phyloP scores from a whole-genome alignment of 1,140 invertebrate genomes.

The Laupala kohalensis region DNA sequence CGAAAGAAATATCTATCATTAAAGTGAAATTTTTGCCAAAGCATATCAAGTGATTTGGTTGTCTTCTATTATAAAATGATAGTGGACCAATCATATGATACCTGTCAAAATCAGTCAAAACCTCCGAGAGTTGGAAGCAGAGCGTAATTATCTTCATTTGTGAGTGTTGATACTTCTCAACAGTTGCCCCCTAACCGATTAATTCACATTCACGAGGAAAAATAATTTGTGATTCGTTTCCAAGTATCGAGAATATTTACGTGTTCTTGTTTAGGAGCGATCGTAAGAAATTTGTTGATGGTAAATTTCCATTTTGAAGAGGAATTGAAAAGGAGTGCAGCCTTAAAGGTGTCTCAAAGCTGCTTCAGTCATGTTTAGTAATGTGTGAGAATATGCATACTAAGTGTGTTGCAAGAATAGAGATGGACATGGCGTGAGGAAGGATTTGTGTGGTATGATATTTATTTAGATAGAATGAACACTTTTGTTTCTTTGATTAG shows the following conservation, averaged over 20 bases:
- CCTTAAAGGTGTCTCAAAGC: background rate
- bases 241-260: background rate
- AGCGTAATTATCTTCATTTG: too few species aligned
- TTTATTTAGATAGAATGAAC: background rate
- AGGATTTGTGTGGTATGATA: background rate
- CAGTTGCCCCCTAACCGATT: too few species aligned
- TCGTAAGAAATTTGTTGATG: background rate
- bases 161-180: too few species aligned
- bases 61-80: too few species aligned
- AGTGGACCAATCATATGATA: background rate
- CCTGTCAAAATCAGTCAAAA: background rate
- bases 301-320: background rate
- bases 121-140: too few species aligned
- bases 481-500: too few species aligned
- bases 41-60: too few species aligned
- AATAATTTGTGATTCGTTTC: background rate
- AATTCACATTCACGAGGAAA: background rate
- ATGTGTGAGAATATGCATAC: background rate
- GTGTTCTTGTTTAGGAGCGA: background rate
- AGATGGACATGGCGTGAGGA: background rate
- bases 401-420: background rate
- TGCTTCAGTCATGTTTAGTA: background rate
- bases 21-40: too few species aligned
- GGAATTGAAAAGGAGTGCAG: background rate
- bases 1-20: too few species aligned